Base-by-base conservation (phyloP, 2,888 invertebrate genomes). In the Aphidius colemani region DNA sequence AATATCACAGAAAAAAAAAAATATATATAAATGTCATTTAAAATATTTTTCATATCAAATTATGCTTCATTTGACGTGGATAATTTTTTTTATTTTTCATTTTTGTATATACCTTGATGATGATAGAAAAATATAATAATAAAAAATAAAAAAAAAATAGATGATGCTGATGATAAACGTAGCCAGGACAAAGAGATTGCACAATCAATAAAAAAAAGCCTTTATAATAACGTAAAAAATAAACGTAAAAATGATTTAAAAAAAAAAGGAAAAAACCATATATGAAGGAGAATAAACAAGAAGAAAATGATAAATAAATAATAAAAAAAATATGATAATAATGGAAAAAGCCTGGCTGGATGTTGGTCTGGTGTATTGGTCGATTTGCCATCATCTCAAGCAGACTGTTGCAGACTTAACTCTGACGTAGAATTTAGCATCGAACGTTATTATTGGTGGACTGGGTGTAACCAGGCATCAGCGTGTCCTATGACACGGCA, bases 401-500 rank as follows among this genome's bases (percentile, higher is more conserved):
- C 41, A 58, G 43, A 61, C n/a, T 39, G 18, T 10, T 30, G 30
- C 48, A 30, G 30, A 30, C 46, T 58, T 46, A 51, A 57, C 46
- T 57, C 58, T 65, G 65, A 65, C 65, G 65, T 61, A 61, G 53
- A 30, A 65, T 53, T 61, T 18, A 53, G 53, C 61, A 65, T 65
- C 61, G 58, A 30, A 51, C 65, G 65, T 49, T 30, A 48, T 65
- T 61, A 61, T 65, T 65, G 65, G 65, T 65, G 13, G 61, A 64
- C 63, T 59, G 45, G 61, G 46, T 46, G n/a, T 13, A 46, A 46
- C 46, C 46, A 46, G n/a, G 64, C 40, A 53, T 44, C 51, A 40
- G 50, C 61, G 58, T 78, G 78, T 78, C 76, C 75, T 76, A 76
- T 72, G 76, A 74, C 74, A 76, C 72, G 74, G 71, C 73, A 70